Evolutionary conservation across 2,888 invertebrate species (phyloP), one percentile per base, ranked within the genome.

Genomic region (Drosophila cracens): DNA sequence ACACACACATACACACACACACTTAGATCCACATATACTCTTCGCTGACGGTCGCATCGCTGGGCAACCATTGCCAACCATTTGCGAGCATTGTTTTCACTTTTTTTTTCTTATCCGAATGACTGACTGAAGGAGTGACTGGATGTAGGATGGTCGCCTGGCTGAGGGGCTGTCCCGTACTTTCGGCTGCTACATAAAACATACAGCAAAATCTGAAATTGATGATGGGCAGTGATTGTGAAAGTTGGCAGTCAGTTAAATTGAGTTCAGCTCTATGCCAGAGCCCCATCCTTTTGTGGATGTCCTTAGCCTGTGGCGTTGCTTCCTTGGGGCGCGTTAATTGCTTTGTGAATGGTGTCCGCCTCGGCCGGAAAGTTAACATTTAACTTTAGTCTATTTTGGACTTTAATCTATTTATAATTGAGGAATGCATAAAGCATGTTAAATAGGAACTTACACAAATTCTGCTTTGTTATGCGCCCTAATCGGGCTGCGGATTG

Each of bases 331-430:
- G 71, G 76, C 82, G 87, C 87, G 87, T 87, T 90, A 87, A 87
- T 87, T 87, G 90, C 87, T 90, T 87, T 90, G 89, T 83, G 90
- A 88, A 90, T 87, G 90, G 85, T 87, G 85, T 85, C 86, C 88
- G 88, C 80, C 82, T 82, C 79, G 85, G 88, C 88, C 86, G 88
- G 83, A 86, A 86, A 86, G 85, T 86, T 86, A 86, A 86, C 85
- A 88, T 86, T 86, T 86, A 86, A 86, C 85, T 88, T 86, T 86
- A 88, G 88, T 88, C 88, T 88, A 86, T 86, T 86, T 88, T 82
- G 84, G 89, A 88, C 85, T 86, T 86, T 86, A 86, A 86, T 86
- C 85, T 86, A 86, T 86, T 86, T 86, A 86, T 86, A 86, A 86
- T 86, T 86, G 85, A 88, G 85, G 88, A 86, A 88, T 86, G 85